phyloP scores from a whole-genome alignment of 2,888 invertebrate genomes.

The Epistrophella euchroma region DNA sequence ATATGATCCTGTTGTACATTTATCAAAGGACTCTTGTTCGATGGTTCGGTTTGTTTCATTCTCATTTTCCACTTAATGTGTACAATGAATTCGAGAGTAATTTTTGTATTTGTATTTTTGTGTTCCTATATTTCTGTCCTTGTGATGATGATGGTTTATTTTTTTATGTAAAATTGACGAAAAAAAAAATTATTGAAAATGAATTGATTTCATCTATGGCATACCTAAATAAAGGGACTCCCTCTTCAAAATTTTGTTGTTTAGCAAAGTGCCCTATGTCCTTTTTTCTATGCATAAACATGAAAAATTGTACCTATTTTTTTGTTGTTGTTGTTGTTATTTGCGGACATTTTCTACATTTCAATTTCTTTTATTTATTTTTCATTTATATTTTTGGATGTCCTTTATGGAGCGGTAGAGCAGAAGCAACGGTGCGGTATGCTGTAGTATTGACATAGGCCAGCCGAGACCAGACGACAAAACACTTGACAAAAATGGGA shows the following conservation, averaged over 20 bases:
- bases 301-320: constrained; percentile 56
- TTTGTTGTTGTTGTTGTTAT: constrained; percentile 11
- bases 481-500: constrained; percentile 72
- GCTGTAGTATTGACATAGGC: constrained; percentile 44
- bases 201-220: constrained; percentile 66
- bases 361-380: constrained; percentile 66
- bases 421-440: background rate
- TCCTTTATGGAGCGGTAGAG: constrained; percentile 36
- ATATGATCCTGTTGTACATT: constrained; percentile 60
- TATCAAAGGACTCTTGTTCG: constrained; percentile 70
- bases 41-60: constrained; percentile 70
- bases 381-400: constrained; percentile 43
- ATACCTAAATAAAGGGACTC: constrained; percentile 18
- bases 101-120: constrained; percentile 1
- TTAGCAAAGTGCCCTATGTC: constrained; percentile 45
- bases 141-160: constrained; percentile 2
- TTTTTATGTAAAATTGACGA: constrained; percentile 35
- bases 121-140: constrained; percentile 10
- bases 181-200: constrained; percentile 68
- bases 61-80: constrained; percentile 74
- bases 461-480: constrained; percentile 42
- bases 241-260: constrained; percentile 26
- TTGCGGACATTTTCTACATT: constrained; percentile 59
- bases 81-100: constrained; percentile 54
- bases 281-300: constrained; percentile 65